Conservation (phyloP, 2,797 vertebrate genomes). For the Vespertilio murinus region DNA sequence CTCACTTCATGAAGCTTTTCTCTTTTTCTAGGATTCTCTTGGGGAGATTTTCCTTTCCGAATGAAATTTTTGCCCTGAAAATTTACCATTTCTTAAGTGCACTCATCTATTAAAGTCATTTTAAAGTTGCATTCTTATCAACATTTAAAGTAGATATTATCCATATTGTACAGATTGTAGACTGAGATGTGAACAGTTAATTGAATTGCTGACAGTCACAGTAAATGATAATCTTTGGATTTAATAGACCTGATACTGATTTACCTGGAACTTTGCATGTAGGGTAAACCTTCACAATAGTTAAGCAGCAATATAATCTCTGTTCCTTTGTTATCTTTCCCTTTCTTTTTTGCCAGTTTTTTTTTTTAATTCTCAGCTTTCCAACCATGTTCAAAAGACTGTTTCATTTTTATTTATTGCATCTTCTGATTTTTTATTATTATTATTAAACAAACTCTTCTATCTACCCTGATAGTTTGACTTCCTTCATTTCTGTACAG, state of each 20-base stretch:
- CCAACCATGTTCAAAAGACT: not conserved
- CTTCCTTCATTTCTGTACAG: not conserved
- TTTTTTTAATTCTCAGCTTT: constrained; percentile 19
- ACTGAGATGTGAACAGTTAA: not conserved
- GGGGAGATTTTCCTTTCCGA: not conserved
- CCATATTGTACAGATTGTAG: not conserved
- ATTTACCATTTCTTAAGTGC: not conserved
- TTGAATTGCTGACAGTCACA: not conserved
- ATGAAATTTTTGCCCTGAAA: not conserved
- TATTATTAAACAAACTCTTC: not conserved
- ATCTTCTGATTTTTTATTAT: not conserved
- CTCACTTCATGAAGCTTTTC: not conserved
- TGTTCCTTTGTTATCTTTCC: not conserved
- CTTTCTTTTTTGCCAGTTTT: not conserved
- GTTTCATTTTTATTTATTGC: not conserved
- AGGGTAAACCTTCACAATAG: not conserved
- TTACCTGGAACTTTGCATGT: not conserved
- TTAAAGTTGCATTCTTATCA: not conserved
- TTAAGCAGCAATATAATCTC: not conserved
- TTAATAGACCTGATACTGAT: not conserved
- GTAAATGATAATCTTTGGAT: not conserved
- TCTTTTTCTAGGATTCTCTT: not conserved
- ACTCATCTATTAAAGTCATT: not conserved
- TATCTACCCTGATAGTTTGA: not conserved
- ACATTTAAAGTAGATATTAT: not conserved